A percentile compares a stretch with the other conserved stretches of the same genome.
phyloP scores from a whole-genome alignment of 2,888 invertebrate species.

The Ormyrus pomaceus region DNA sequence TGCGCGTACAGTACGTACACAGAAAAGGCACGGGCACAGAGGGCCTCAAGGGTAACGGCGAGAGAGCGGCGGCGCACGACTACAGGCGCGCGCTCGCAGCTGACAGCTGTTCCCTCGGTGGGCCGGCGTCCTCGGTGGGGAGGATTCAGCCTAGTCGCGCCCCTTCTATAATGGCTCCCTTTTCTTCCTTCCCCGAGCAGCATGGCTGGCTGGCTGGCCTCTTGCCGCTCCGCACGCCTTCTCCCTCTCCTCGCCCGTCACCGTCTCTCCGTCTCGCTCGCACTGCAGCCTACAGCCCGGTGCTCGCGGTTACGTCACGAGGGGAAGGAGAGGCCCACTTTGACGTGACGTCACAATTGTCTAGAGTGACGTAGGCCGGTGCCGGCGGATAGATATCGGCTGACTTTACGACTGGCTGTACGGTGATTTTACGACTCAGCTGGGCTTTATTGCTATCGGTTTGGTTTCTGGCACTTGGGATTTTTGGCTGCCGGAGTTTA shows the following conservation, averaged over 20 bases:
- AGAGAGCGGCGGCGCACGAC: conserved; percentile 24
- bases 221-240: conserved; percentile 20
- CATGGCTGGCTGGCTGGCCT: conserved; percentile 69
- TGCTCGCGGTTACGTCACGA: conserved; percentile 19
- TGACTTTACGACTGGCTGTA: not conserved
- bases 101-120: conserved; percentile 76
- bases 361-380: conserved; percentile 63
- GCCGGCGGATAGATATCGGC: conserved; percentile 19
- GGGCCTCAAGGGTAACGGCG: conserved; percentile 24
- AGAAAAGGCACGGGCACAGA: conserved; percentile 12
- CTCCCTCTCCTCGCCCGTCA: conserved; percentile 55
- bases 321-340: not conserved
- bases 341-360: conserved; percentile 60
- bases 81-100: conserved; percentile 68
- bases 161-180: conserved; percentile 76
- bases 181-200: conserved; percentile 75
- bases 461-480: not conserved
- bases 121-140: conserved; percentile 72
- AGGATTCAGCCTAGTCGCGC: conserved; percentile 76
- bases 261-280: conserved; percentile 61
- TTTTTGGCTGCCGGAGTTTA: conserved; percentile 6
- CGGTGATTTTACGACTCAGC: conserved; percentile 25
- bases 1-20: not conserved
- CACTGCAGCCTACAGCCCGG: conserved; percentile 51
- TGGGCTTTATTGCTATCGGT: conserved; percentile 33